Evolutionary conservation across 2,888 invertebrate genomes (phyloP).

Genomic region (Nomada flava): DNA sequence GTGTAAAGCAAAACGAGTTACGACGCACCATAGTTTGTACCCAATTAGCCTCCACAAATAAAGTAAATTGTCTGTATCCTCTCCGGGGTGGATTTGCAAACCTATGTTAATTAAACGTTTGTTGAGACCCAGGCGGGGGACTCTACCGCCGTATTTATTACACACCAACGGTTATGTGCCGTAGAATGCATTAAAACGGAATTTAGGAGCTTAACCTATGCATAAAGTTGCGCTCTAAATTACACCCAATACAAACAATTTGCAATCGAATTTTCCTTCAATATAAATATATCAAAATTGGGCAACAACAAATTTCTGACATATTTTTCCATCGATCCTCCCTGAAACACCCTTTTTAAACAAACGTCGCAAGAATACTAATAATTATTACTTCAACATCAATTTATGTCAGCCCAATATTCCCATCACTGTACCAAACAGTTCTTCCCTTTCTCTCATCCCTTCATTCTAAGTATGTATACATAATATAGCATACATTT

Average conservation of each 20-base stretch:
- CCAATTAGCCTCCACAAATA: conserved; percentile 25
- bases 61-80: conserved; percentile 14
- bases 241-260: not conserved
- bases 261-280: too few relatives aligned
- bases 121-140: not conserved
- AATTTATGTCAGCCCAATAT: too few relatives aligned
- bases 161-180: not conserved
- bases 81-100: conserved; percentile 8
- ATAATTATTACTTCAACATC: too few relatives aligned
- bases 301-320: too few relatives aligned
- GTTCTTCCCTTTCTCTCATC: too few relatives aligned
- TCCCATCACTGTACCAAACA: too few relatives aligned
- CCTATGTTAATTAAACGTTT: conserved; percentile 26
- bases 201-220: not conserved
- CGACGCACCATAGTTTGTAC: conserved; percentile 4
- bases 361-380: too few relatives aligned
- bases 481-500: too few relatives aligned
- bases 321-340: too few relatives aligned
- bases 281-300: too few relatives aligned
- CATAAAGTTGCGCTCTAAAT: not conserved
- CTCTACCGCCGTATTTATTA: conserved; percentile 7
- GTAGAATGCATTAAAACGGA: not conserved
- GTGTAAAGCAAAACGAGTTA: not conserved
- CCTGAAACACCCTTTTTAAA: too few relatives aligned
- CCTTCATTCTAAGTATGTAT: too few relatives aligned